A percentile compares a stretch with the other conserved stretches of the same genome.
These are phyloP conservation scores for Vanessa cardui DNA, from an alignment of 2,888 invertebrate species.

Conservation along the genomic window DNA sequence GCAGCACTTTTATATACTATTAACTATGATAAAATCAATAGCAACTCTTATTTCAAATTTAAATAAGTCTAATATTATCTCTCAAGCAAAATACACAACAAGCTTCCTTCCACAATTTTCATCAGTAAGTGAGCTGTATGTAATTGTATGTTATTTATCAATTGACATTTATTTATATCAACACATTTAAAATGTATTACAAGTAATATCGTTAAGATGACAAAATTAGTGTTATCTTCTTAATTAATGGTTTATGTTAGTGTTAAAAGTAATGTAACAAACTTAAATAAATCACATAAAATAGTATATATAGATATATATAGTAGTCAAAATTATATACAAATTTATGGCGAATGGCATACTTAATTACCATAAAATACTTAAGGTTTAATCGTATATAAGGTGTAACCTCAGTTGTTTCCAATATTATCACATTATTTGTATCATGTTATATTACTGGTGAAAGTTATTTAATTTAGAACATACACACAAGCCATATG, in stretches of 20 bases:
- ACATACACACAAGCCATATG: no score
- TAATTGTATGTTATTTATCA: not conserved
- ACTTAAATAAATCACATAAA: not conserved
- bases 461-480: no score
- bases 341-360: no score
- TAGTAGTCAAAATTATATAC: no score
- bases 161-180: not conserved
- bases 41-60: conserved; percentile 48
- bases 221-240: not conserved
- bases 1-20: not conserved
- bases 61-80: conserved; percentile 46
- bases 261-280: not conserved
- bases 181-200: not conserved
- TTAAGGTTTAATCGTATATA: no score
- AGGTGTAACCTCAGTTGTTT: no score
- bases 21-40: conserved; percentile 56
- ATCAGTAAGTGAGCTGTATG: conserved; percentile 59
- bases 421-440: no score
- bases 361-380: no score
- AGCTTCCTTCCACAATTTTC: conserved; percentile 69
- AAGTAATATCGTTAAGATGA: no score
- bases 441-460: no score
- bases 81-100: conserved; percentile 61
- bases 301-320: no score
- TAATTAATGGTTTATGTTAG: not conserved